Evolutionary conservation across 35 echinoderm and acorn worm species (phyloP).

Genomic region (Anneissia japonica): DNA sequence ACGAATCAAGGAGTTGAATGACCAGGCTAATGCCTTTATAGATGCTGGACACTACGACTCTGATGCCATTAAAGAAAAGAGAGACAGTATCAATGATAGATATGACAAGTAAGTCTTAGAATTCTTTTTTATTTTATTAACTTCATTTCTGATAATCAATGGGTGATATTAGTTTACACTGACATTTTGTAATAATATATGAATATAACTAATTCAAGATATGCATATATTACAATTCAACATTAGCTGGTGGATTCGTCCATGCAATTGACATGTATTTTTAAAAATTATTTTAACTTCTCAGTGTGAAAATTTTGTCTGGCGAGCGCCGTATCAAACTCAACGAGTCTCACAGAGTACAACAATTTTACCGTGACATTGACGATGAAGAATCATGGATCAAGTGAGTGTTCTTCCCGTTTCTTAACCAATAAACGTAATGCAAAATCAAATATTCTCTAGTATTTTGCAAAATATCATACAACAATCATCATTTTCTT

Average conservation of each 20-base stretch:
- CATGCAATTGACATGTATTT: neutral
- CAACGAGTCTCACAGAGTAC: constrained; percentile 84
- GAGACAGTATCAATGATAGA: constrained; percentile 71
- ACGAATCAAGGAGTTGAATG: constrained; percentile 84
- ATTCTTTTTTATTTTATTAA: no score
- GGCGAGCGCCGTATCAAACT: constrained; percentile 65
- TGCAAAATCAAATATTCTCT: no score
- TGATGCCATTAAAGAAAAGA: constrained; percentile 71
- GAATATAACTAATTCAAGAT: no score
- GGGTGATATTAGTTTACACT: no score
- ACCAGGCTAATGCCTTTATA: constrained; percentile 88
- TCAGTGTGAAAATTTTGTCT: constrained; percentile 53
- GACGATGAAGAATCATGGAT: constrained; percentile 99
- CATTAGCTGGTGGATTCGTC: no score
- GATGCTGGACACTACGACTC: constrained; percentile 86
- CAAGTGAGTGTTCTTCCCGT: constrained; percentile 52
- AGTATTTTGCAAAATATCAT: no score
- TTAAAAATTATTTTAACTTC: neutral
- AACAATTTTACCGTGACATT: constrained; percentile 90
- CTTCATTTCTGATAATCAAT: no score
- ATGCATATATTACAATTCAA: no score
- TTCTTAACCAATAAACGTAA: no score
- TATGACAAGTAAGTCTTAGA: constrained; percentile 77
- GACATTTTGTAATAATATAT: no score
- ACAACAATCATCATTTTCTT: no score